These are phyloP conservation scores for Liasis olivaceus DNA, from an alignment of 2,797 vertebrate species.

Conservation along the genomic window DNA sequence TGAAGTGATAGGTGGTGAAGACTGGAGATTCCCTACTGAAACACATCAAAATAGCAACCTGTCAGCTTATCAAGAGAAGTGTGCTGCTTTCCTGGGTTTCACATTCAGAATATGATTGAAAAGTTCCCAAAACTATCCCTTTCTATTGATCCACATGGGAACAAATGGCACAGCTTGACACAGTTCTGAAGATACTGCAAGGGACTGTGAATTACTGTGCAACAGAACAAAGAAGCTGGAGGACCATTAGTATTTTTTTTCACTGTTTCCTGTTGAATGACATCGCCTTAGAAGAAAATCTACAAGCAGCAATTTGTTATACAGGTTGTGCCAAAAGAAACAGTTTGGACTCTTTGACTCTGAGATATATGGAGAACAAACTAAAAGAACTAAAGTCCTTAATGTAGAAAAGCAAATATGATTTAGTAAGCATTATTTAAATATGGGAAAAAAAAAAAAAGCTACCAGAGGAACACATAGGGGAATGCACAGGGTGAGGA, in stretches of 20 bases:
- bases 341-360: background rate
- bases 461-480: background rate
- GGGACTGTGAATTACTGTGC: background rate
- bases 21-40: background rate
- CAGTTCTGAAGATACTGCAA: background rate
- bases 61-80: background rate
- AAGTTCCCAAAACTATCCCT: background rate
- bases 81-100: background rate
- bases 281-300: background rate
- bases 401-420: background rate
- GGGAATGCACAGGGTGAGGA: background rate
- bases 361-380: background rate
- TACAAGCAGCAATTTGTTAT: background rate
- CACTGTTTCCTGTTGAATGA: background rate
- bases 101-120: background rate
- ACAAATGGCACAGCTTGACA: background rate
- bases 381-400: background rate
- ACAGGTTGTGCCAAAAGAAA: background rate
- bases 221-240: background rate
- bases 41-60: background rate
- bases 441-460: background rate
- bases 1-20: background rate
- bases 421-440: background rate
- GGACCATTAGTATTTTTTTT: background rate
- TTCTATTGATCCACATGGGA: background rate